Evolutionary conservation across 1,140 invertebrate genomes (phyloP), one percentile per base, ranked within the genome.

Genomic region (Platyura marginata): DNA sequence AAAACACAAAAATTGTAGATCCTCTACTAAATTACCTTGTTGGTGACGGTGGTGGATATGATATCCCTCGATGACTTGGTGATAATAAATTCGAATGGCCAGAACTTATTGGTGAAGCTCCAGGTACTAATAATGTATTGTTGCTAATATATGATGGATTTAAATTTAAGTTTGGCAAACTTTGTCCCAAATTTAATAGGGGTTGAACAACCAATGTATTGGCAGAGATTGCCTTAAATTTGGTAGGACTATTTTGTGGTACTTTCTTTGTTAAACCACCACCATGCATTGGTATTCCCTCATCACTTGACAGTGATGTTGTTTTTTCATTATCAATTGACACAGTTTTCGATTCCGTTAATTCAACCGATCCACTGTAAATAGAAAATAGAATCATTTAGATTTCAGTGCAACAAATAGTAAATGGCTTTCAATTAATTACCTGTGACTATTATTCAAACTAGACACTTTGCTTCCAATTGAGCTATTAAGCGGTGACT

Each of bases 201-300:
- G 81, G 72, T 53, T 81, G 77, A 29, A 87, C 79, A 13, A 77
- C 76, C 36, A 86, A 61, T 0, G 79, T 82, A 51, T 83, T 85
- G 3, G 76, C 74, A 3, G 76, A 49, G 18, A 48, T 46, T 19
- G 33, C 21, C 16, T 18, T 23, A 23, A 18, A 38, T 20, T 38
- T 38, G n/a, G 36, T 38, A 11, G 36, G 36, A 18, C n/a, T 38
- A 21, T 38, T 18, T 20, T 38, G 36, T 21, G 18, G 18, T 6
- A 38, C n/a, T 38, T 38, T 38, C 11, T 38, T 36, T 18, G 11
- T n/a, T 8, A 21, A 21, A 10, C 15, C 13, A 13, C 48, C 48
- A 34, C 41, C 21, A 36, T 43, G 42, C 9, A 22, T 40, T 21
- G 19, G 16, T 21, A 40, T 40, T 40, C 67, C 66, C 48, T 69